Evolutionary conservation across 1,140 invertebrate species (phyloP), one percentile per base, ranked within the genome.

Genomic region (Drosophila azteca): DNA sequence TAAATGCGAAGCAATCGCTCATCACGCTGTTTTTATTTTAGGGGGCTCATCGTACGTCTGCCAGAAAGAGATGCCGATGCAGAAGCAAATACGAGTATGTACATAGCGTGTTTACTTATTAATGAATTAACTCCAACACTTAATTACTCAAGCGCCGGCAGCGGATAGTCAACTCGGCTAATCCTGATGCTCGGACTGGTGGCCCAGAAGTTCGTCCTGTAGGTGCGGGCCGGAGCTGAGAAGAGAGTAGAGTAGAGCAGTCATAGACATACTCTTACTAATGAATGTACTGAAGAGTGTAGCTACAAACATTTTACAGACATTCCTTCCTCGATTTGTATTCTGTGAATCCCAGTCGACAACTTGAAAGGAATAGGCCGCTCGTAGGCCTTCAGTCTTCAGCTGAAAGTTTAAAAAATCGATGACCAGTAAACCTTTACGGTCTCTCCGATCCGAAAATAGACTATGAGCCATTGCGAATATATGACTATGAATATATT

Each of bases 71-170:
- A 31, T 9, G 9, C 31, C 31, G 3, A 39, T 51, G 65, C 20
- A 4, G 13, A 29, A 24, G 26, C 43, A 39, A 9, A 22, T 49
- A 49, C 31, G 9, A n/a, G n/a, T n/a, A n/a, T n/a, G n/a, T n/a
- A n/a, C n/a, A n/a, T 45, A 48, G 31, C 31, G 57, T 65, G 55
- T 22, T 71, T 48, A 55, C 31, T 50, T 44, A 67, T 87, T 87
- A 88, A 87, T 88, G 82, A 87, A 87, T 87, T 87, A 87, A 82
- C 82, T 87, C 74, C 77, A 87, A 78, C 83, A 79, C 70, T 87
- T 88, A 87, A 87, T 87, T 87, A 76, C 74, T 69, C 53, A 58
- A 80, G 72, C 22, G 62, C 70, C 68, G 39, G 52, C 45, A 64
- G 39, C 62, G 41, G 11, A 11, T 9, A 39, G 35, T 11, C n/a